phyloP scores from a whole-genome alignment of 2,113 vertebrate species.

The Eolophus roseicapilla region DNA sequence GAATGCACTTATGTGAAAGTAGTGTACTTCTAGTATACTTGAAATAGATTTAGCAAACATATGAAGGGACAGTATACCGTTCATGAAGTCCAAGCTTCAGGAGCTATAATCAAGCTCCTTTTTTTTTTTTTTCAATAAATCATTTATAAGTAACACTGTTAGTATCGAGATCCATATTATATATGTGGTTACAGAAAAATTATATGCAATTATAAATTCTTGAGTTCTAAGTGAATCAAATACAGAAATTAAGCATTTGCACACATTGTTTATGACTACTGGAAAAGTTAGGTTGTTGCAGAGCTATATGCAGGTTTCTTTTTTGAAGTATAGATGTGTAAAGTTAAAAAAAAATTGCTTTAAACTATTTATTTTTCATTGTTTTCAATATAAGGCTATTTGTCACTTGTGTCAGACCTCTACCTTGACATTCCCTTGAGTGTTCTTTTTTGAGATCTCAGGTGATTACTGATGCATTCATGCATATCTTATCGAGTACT shows the following conservation, averaged over 20 bases:
- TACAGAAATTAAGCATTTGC: background rate
- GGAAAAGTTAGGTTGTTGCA: background rate
- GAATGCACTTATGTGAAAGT: constrained; percentile 17
- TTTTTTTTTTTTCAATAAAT: background rate
- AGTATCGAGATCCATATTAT: background rate
- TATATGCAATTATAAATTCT: background rate
- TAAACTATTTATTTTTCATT: background rate
- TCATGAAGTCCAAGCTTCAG: background rate
- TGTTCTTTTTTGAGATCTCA: background rate
- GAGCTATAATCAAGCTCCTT: background rate
- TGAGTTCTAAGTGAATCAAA: background rate
- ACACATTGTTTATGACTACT: background rate
- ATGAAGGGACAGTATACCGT: background rate
- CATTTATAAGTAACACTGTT: background rate
- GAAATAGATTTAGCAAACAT: constrained; percentile 8
- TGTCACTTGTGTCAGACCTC: background rate
- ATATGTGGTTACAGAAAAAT: background rate
- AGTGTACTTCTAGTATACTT: constrained; percentile 11
- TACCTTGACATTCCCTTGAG: background rate
- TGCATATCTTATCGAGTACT: background rate
- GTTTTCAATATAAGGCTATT: background rate
- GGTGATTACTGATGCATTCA: background rate
- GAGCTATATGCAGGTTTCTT: background rate
- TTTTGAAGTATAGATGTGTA: background rate
- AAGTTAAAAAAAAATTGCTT: background rate